These are phyloP conservation scores for Nyctibius bracteatus DNA, from an alignment of 2,113 vertebrate genomes.

Conservation along the genomic window DNA sequence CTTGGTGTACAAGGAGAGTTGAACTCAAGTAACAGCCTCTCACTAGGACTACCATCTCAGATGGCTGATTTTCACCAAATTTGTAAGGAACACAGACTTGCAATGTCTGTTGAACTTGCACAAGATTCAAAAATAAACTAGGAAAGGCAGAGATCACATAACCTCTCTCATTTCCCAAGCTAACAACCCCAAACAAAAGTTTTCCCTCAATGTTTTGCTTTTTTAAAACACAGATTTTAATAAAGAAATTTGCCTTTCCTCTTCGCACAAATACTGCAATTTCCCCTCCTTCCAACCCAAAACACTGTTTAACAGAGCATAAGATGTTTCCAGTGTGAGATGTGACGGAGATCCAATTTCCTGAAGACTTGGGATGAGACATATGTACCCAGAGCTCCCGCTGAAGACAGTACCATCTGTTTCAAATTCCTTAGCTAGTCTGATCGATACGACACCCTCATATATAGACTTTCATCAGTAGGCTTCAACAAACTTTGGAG, in stretches of 20 bases:
- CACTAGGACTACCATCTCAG: neutral
- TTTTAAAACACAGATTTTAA: neutral
- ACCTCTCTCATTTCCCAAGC: neutral
- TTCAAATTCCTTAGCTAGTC: neutral
- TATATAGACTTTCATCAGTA: neutral
- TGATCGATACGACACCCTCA: neutral
- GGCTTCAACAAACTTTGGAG: neutral
- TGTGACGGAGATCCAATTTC: neutral
- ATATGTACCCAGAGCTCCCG: rapidly evolving
- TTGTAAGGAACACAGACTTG: neutral
- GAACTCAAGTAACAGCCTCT: neutral
- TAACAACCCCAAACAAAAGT: neutral
- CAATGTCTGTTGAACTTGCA: neutral
- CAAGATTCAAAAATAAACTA: neutral
- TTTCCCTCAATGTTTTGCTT: neutral
- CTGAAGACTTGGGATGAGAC: neutral
- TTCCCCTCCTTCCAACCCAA: neutral
- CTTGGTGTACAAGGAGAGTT: neutral
- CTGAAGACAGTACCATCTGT: neutral
- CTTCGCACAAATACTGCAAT: neutral
- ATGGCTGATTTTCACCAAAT: neutral
- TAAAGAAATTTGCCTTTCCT: neutral
- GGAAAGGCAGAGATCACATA: neutral
- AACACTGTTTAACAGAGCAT: neutral
- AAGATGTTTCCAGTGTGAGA: neutral